Evolutionary conservation across 2,888 invertebrate genomes (phyloP), one percentile per base, ranked within the genome.

Genomic region (Aphodius granarius): DNA sequence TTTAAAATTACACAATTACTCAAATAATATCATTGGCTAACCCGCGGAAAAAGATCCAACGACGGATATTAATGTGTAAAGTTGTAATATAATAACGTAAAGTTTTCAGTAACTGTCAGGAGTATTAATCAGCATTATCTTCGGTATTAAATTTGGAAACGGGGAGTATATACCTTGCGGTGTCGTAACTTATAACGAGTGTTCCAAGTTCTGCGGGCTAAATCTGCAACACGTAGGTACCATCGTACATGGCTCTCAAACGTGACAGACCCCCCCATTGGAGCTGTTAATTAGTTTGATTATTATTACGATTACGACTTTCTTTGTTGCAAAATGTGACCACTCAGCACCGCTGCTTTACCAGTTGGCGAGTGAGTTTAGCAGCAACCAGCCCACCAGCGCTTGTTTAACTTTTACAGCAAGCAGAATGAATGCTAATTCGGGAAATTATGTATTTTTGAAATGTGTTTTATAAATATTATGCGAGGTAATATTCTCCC

Each of bases 31-130:
- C 43, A 43, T 43, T 43, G 6, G 9, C 43, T 13, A 43, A 3
- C 43, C 9, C 43, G 43, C 13, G 4, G 43, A 43, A 43, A 43
- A 43, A 43, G 43, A 43, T 43, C 43, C 43, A 13, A 43, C n/a
- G 43, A 43, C 43, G 13, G 43, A 13, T 43, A 68, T 68, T 68
- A 68, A 68, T 68, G 22, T 22, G 20, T 19, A 68, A 68, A 68
- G 19, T 68, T 68, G 22, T 68, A 68, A 68, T 68, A 68, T 68
- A 68, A 68, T 68, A 68, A 22, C 21, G 68, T 19, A 22, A 68
- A 68, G 21, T 68, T 68, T 68, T 68, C 68, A 68, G 21, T 68
- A 68, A 22, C 68, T 68, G 21, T 68, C 68, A 20, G 68, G 15
- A 20, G 20, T 22, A 68, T 68, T 68, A 68, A 68, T 68, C 68